Base-by-base conservation (phyloP, 2,113 vertebrate genomes). In the Myodes glareolus region DNA sequence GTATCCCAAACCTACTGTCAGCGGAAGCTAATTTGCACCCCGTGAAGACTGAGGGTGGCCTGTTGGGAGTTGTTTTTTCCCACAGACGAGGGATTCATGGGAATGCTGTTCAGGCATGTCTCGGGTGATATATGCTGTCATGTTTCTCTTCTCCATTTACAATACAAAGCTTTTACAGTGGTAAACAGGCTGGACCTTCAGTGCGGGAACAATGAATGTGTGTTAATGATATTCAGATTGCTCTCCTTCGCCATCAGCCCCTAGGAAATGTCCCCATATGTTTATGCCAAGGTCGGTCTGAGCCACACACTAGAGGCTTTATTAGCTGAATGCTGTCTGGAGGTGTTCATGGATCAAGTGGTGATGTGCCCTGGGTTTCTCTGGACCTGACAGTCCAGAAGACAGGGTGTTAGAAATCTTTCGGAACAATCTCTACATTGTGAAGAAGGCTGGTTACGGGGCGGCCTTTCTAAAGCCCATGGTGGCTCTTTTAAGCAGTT, bases 51-150 rank as follows among this genome's bases (percentile, higher is more conserved):
- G 16, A 90, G 55, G 67, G 68, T 72, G 58, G 88, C 88, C 65
- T 86, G 94, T 94, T n/a, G 33, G 47, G 90, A 88, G 94, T 5
- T 97, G 95, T 94, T 97, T 89, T 87, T 80, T 92, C 90, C 95
- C 42, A n/a, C 68, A 75, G 68, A 72, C 39, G 0, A 68, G 52
- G 85, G 94, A 90, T 93, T 95, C 92, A 87, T 88, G 94, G 91
- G 91, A 81, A 86, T 50, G 86, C 67, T 94, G 91, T 81, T 61
- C 52, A 3, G 92, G 85, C 96, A 50, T 23, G 88, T 92, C 91
- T 72, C 70, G n/a, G 76, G 39, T 61, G 75, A 23, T 3, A 42
- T 27, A 33, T 88, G 61, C 86, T 70, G 45, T 88, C 90, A 80
- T 87, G 96, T 42, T 87, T 93, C 50, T 47, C 94, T 80, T 92